Conservation (phyloP, 1,140 invertebrate genomes). For the Drosophila ogumai region DNA sequence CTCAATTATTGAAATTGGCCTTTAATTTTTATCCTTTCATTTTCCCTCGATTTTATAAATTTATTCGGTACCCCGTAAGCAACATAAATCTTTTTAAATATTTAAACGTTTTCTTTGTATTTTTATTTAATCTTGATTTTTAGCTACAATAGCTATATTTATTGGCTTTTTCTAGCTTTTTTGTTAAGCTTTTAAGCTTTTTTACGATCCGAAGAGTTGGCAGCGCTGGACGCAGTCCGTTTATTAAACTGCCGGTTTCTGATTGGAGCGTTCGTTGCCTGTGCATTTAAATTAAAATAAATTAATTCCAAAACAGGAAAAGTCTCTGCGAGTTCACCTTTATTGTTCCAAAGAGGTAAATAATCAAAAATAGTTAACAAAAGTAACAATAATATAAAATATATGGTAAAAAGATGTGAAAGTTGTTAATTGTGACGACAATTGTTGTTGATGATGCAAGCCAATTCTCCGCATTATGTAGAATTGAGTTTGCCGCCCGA, state of each 20-base stretch:
- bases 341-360: conserved; percentile 58
- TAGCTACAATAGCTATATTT: neutral
- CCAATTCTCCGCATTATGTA: conserved; percentile 56
- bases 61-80: no score
- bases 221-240: neutral
- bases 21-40: no score
- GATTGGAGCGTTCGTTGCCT: conserved; percentile 57
- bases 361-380: conserved; percentile 39
- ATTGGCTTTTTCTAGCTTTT: neutral
- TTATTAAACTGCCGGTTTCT: conserved; percentile 29
- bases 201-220: neutral
- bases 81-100: no score
- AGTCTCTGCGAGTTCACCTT: conserved; percentile 32
- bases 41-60: no score
- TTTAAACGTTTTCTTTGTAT: neutral
- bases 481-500: conserved; percentile 33
- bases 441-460: conserved; percentile 67
- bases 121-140: neutral
- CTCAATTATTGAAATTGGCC: no score
- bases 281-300: conserved; percentile 69
- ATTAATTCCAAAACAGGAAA: conserved; percentile 71
- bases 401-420: neutral
- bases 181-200: neutral
- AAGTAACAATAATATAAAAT: neutral
- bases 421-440: conserved; percentile 8